Percentiles rank a stretch among this genome's conserved stretches.
Evolutionary conservation across 2,888 invertebrate species (phyloP).

Genomic region (Metallyticus violacea): DNA sequence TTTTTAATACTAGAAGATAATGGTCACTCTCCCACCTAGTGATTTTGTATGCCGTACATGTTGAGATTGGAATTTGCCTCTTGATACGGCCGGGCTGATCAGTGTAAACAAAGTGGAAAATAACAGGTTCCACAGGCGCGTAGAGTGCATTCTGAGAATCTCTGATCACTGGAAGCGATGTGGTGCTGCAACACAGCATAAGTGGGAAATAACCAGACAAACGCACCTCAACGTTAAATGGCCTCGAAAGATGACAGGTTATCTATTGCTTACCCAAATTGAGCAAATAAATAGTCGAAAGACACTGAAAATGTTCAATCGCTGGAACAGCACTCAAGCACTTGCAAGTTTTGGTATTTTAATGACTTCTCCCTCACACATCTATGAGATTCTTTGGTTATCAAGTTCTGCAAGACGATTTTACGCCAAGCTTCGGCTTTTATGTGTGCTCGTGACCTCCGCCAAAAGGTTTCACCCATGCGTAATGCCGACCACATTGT

Average conservation of each 20-base stretch:
- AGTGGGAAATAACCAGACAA: neutral
- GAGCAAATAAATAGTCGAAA: neutral
- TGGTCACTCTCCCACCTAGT: neutral
- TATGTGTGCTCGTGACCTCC: too few relatives aligned
- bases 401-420: too few relatives aligned
- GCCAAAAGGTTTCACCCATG: too few relatives aligned
- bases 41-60: neutral
- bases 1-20: neutral
- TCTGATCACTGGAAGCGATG: neutral
- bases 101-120: neutral
- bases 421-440: too few relatives aligned
- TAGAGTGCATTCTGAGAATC: neutral
- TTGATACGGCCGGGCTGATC: neutral
- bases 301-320: too few relatives aligned
- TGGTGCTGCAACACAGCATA: too few relatives aligned
- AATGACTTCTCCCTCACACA: too few relatives aligned
- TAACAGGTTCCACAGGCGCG: neutral
- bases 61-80: neutral
- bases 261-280: too few relatives aligned
- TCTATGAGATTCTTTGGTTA: too few relatives aligned
- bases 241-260: too few relatives aligned
- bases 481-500: too few relatives aligned
- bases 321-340: too few relatives aligned
- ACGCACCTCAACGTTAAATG: neutral
- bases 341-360: neutral